Percentiles rank a stretch among this genome's conserved stretches.
Conservation (phyloP, 2,113 vertebrate genomes). For the Lates calcarifer region DNA sequence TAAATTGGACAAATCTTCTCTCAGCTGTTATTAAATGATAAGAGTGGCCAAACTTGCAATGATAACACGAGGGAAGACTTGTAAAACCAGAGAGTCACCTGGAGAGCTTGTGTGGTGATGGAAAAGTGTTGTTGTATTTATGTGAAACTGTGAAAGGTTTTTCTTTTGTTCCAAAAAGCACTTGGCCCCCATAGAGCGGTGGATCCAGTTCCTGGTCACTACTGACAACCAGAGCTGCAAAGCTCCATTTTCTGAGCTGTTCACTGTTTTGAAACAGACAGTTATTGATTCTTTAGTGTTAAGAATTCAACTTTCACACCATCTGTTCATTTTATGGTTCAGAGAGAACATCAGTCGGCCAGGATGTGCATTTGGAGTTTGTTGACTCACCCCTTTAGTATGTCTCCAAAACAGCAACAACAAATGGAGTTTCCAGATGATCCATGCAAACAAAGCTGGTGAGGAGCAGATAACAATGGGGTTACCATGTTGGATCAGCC, state of each 20-base stretch:
- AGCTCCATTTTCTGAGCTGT: slow-evolving; percentile 50
- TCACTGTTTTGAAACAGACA: slow-evolving; percentile 68
- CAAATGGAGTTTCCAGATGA: slow-evolving; percentile 74
- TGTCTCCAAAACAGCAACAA: slow-evolving; percentile 52
- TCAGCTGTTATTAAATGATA: slow-evolving; percentile 4
- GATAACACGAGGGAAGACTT: neutral
- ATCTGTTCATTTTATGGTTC: slow-evolving; percentile 69
- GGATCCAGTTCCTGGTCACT: slow-evolving; percentile 31
- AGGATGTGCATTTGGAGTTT: slow-evolving; percentile 63
- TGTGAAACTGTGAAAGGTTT: neutral
- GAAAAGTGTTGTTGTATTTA: neutral
- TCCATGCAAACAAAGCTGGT: slow-evolving; percentile 76
- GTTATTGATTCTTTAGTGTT: slow-evolving; percentile 68
- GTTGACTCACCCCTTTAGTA: slow-evolving; percentile 58
- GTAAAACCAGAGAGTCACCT: neutral
- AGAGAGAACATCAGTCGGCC: slow-evolving; percentile 49
- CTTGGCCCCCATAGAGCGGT: slow-evolving; percentile 16
- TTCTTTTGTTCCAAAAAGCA: slow-evolving; percentile 8
- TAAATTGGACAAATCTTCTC: slow-evolving; percentile 8
- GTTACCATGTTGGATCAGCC: slow-evolving; percentile 68
- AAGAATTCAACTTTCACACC: slow-evolving; percentile 64
- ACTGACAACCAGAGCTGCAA: slow-evolving; percentile 31
- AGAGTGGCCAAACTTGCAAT: neutral
- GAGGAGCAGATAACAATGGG: slow-evolving; percentile 75
- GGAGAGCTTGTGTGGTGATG: neutral